Evolutionary conservation across 2,113 vertebrate genomes (phyloP).

Genomic region (Pterocles gutturalis): DNA sequence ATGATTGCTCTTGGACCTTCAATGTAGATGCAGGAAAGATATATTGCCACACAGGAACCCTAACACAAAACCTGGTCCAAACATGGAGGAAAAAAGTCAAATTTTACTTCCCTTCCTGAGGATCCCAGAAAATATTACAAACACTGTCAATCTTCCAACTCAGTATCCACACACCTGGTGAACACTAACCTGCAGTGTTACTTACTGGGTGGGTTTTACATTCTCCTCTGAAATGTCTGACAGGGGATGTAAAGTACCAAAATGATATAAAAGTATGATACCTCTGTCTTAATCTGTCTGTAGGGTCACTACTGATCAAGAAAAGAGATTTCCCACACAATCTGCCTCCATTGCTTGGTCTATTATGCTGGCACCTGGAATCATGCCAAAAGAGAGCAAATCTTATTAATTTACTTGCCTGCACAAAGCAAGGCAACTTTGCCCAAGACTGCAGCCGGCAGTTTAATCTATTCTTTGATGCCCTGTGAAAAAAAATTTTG

Average conservation of each 20-base stretch:
- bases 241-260: not conserved
- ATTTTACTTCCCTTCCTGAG: not conserved
- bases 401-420: not conserved
- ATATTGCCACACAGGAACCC: not conserved
- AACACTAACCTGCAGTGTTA: not conserved
- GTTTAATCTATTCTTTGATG: not conserved
- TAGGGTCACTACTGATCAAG: not conserved
- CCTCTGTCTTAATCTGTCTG: not conserved
- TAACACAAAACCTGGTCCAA: not conserved
- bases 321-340: not conserved
- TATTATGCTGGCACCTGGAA: not conserved
- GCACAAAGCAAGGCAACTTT: not conserved
- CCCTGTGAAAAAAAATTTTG: not conserved
- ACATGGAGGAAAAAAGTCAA: not conserved
- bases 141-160: not conserved
- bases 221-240: not conserved
- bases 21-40: not conserved
- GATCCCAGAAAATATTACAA: not conserved
- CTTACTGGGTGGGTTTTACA: not conserved
- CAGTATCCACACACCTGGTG: not conserved
- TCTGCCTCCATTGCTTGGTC: not conserved
- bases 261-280: not conserved
- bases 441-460: accelerated
- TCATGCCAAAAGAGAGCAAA: not conserved
- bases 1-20: not conserved